A percentile compares a stretch with the other conserved stretches of the same genome.
Evolutionary conservation across 2,888 invertebrate species (phyloP).

Genomic region (Salticus scenicus): DNA sequence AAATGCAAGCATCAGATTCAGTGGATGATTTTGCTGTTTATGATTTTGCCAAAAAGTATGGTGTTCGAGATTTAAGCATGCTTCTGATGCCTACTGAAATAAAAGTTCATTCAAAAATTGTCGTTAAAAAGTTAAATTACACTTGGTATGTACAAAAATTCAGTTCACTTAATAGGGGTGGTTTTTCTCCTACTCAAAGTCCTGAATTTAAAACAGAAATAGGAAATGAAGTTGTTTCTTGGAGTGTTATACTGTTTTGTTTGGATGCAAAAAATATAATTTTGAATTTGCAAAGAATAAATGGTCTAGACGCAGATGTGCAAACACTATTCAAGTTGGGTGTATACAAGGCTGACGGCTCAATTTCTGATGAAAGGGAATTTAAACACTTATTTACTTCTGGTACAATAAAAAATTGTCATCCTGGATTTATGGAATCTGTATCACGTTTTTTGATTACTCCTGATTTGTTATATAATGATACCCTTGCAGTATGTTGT

Average conservation of each 20-base stretch:
- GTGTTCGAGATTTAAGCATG: neutral
- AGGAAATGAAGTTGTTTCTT: neutral
- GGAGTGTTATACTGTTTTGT: neutral
- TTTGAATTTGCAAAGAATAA: conserved; percentile 8
- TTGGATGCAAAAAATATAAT: neutral
- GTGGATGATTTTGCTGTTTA: conserved; percentile 1
- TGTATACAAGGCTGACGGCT: neutral
- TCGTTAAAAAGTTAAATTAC: neutral
- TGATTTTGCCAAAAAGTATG: neutral
- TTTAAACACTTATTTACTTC: conserved; percentile 9
- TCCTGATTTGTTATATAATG: neutral
- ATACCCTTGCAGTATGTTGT: neutral
- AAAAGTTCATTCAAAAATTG: neutral
- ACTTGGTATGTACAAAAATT: conserved; percentile 19
- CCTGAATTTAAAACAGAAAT: neutral
- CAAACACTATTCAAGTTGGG: neutral
- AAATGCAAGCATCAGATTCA: neutral
- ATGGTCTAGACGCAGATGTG: neutral
- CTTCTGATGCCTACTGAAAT: neutral
- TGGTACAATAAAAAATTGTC: neutral
- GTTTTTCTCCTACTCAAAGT: neutral
- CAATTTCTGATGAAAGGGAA: neutral
- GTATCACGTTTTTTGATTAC: neutral
- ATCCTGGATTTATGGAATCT: conserved; percentile 1
- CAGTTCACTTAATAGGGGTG: neutral